phyloP scores from a whole-genome alignment of 2,797 vertebrate genomes.

The Peromyscus eremicus region DNA sequence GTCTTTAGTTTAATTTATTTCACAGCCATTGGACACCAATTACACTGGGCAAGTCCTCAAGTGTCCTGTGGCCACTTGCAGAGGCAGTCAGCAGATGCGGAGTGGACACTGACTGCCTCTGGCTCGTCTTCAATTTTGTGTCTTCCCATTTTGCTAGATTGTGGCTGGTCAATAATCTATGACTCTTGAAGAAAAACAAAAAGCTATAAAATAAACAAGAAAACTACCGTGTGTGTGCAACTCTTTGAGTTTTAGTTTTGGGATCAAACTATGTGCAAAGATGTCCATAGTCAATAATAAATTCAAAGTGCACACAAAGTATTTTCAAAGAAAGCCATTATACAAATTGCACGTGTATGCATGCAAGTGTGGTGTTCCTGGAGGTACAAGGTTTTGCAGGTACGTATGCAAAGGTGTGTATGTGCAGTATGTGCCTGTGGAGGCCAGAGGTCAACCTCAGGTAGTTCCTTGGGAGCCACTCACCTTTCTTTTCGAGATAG shows the following conservation, averaged over 20 bases:
- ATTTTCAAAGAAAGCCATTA: background rate
- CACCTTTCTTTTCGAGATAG: background rate
- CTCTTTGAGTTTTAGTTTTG: background rate
- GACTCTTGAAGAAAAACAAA: background rate
- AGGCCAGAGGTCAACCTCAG: background rate
- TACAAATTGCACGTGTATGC: background rate
- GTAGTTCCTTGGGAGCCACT: background rate
- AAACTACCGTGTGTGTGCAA: background rate
- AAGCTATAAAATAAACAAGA: background rate
- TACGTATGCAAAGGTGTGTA: background rate
- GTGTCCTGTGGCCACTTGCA: background rate
- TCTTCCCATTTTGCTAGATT: background rate
- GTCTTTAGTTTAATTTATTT: background rate
- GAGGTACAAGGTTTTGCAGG: background rate
- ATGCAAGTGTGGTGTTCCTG: background rate
- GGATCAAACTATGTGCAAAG: background rate
- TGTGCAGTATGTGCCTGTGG: too few relatives aligned
- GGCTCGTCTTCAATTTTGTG: background rate
- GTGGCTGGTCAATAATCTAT: background rate
- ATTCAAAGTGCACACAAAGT: background rate
- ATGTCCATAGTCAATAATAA: background rate
- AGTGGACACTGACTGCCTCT: background rate
- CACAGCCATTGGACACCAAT: rapidly evolving
- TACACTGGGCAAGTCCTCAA: background rate
- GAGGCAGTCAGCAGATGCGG: rapidly evolving